Percentiles rank a stretch among this genome's conserved stretches.
Conservation (phyloP, 2,888 invertebrate species). For the Hololepta plana region DNA sequence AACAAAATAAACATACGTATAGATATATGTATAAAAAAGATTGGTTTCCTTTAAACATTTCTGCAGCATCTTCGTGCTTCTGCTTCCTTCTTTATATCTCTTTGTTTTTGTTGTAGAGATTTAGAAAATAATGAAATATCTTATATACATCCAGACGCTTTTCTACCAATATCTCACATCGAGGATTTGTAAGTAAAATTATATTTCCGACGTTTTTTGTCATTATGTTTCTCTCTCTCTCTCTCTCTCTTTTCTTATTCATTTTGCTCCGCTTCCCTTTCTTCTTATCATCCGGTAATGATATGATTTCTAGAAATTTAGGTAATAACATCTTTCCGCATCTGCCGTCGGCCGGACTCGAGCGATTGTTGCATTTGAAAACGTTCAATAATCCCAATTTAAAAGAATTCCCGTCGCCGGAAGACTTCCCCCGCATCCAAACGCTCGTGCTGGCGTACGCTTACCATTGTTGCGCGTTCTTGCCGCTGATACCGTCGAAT, state of each 20-base stretch:
- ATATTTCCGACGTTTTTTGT: background rate
- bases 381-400: slow-evolving; percentile 83
- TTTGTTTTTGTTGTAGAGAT: slow-evolving; percentile 43
- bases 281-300: too few relatives aligned
- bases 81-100: too few relatives aligned
- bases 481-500: slow-evolving; percentile 41
- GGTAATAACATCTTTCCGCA: slow-evolving; percentile 75
- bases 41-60: too few relatives aligned
- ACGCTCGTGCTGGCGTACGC: slow-evolving; percentile 80
- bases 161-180: slow-evolving; percentile 55
- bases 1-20: too few relatives aligned
- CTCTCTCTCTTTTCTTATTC: background rate
- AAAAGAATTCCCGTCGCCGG: slow-evolving; percentile 72
- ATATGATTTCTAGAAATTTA: slow-evolving; percentile 68
- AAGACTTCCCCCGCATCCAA: slow-evolving; percentile 71
- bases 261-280: background rate
- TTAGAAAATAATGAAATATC: slow-evolving; percentile 73
- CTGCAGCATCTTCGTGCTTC: too few relatives aligned
- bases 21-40: too few relatives aligned
- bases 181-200: slow-evolving; percentile 65
- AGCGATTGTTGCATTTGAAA: slow-evolving; percentile 65
- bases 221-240: background rate
- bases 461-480: slow-evolving; percentile 89
- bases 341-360: slow-evolving; percentile 67
- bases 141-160: slow-evolving; percentile 71